These are phyloP conservation scores for Lasaia peninsularis DNA, from an alignment of 1,140 invertebrate genomes.

Conservation along the genomic window DNA sequence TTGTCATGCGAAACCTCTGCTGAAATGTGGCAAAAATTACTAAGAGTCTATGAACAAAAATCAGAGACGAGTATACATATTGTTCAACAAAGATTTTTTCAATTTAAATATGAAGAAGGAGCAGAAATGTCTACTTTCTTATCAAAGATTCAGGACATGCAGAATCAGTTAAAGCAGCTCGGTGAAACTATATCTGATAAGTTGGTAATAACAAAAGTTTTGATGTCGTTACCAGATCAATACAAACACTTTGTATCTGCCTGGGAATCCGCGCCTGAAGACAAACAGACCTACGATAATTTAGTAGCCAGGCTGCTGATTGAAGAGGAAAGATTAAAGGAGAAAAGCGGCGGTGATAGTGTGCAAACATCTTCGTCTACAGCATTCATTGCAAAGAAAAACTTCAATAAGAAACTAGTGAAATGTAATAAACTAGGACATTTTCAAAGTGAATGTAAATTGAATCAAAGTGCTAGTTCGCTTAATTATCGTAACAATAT, in stretches of 20 bases:
- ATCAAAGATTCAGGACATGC: slow-evolving; percentile 13
- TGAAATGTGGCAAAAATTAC: slow-evolving; percentile 12
- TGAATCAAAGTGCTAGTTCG: not conserved
- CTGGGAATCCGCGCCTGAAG: not conserved
- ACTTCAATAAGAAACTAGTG: not conserved
- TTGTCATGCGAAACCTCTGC: not conserved
- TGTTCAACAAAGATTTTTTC: slow-evolving; percentile 5
- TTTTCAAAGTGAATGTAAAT: slow-evolving; percentile 10
- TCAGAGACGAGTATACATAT: not conserved
- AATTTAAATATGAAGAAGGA: not conserved
- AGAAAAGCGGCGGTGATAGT: not conserved
- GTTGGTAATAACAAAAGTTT: slow-evolving; percentile 9
- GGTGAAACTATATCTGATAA: slow-evolving; percentile 10
- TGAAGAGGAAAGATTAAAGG: slow-evolving; percentile 8
- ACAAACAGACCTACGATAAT: not conserved
- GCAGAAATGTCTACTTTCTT: slow-evolving; percentile 9
- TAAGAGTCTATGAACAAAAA: slow-evolving; percentile 1
- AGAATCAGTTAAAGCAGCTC: slow-evolving; percentile 7
- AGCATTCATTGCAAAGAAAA: not conserved
- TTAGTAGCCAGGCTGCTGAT: slow-evolving; percentile 10
- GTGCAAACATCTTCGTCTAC: not conserved
- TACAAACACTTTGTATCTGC: slow-evolving; percentile 11
- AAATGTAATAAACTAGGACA: slow-evolving; percentile 11
- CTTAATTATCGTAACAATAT: not conserved
- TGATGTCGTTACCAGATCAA: slow-evolving; percentile 8